Base-by-base conservation (phyloP, 2,113 vertebrate species). In the Urocitellus parryii region DNA sequence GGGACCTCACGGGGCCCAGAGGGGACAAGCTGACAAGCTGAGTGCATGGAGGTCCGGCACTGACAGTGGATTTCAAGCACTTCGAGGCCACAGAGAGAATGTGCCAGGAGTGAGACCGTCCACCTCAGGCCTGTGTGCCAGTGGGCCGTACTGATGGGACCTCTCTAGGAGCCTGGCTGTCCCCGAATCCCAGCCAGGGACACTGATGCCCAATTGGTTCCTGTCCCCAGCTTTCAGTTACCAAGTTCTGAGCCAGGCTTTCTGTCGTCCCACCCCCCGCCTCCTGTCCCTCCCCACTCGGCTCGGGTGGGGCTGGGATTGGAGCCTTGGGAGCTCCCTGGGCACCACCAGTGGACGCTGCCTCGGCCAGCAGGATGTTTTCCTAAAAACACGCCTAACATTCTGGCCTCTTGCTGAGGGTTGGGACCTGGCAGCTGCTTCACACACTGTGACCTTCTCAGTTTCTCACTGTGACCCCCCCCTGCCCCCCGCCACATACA, bases 391-490 rank as follows among this genome's bases (percentile, higher is more conserved):
- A 80, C 0, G 29, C 39, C 85, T 32, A n/a, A 63, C 53, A 63
- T 73, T 72, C 81, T 91, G 89, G 76, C 91, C 94, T 67, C 42
- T 88, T 37, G 10, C 61, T 11, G 32, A 74, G 79, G 48, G 39
- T 37, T 45, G 27, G 91, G 77, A 87, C 42, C 96, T 27, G 22
- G 1, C 4, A n/a, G 48, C 67, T 58, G 74, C 87, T 83, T 87
- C 42, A n/a, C 16, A 48, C 4, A 16, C 79, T 94, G 63, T 48
- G 74, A 48, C 37, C 72, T 84, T 90, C 77, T 89, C 81, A n/a
- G 95, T n/a, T 84, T 94, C 85, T 95, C 91, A 27, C 17, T 48
- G 48, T 80, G 90, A 97, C 73, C 61, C 24, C 42, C 76, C 70
- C 73, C 42, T 11, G 2, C 11, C 10, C 48, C 39, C 10, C 45